phyloP scores from a whole-genome alignment of 2,797 vertebrate genomes.

The Gorsachius magnificus region DNA sequence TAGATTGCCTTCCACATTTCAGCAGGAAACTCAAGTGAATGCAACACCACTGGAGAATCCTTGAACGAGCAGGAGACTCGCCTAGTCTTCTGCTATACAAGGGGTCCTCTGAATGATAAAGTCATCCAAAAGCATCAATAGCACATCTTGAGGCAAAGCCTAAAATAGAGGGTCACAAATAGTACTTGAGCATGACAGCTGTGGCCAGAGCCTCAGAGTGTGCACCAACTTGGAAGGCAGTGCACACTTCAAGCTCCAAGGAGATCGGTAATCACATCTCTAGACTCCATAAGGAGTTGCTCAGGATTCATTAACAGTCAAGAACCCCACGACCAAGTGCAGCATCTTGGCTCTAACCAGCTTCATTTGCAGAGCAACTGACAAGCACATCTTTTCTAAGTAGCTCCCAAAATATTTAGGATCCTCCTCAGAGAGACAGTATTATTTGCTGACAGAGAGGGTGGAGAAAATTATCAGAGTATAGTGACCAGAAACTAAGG shows the following conservation, averaged over 20 bases:
- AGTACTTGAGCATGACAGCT: neutral
- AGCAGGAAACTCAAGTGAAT: neutral
- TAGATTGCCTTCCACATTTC: neutral
- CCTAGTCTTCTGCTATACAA: neutral
- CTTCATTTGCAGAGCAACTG: neutral
- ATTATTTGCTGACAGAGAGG: neutral
- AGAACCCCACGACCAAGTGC: neutral
- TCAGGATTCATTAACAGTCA: neutral
- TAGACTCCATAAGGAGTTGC: neutral
- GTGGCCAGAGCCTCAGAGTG: neutral
- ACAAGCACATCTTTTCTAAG: neutral
- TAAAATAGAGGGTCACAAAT: neutral
- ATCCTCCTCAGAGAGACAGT: neutral
- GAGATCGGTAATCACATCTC: neutral
- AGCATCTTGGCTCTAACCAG: neutral
- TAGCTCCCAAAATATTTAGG: neutral
- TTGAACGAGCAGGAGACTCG: neutral
- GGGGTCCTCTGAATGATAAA: neutral
- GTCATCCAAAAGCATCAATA: neutral
- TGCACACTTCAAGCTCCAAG: neutral
- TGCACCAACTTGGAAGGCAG: rapidly evolving
- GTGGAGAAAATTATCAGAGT: neutral
- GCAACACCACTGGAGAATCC: neutral
- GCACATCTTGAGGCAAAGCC: neutral
- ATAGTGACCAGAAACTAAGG: neutral